Evolutionary conservation across 2,797 vertebrate species (phyloP).

Genomic region (Melanotaenia trifasciata): DNA sequence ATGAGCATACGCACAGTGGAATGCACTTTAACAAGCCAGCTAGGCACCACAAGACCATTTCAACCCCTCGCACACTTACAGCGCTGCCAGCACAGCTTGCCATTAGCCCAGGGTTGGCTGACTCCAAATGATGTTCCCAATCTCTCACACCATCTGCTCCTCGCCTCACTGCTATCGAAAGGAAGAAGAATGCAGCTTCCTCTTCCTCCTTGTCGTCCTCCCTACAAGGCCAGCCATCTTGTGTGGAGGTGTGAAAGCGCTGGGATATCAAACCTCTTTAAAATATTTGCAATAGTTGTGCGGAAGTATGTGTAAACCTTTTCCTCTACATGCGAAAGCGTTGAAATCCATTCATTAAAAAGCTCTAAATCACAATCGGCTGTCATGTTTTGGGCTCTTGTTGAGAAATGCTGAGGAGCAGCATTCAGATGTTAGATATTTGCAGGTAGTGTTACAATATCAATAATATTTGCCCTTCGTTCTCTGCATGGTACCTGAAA

Average conservation of each 20-base stretch:
- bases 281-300: constrained; percentile 23
- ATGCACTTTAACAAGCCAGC: constrained; percentile 54
- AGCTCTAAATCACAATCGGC: constrained; percentile 6
- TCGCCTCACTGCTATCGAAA: constrained; percentile 54
- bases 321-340: background rate
- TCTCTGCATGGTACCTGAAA: constrained; percentile 45
- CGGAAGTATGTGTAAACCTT: constrained; percentile 1
- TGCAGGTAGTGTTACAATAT: constrained; percentile 38
- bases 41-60: constrained; percentile 59
- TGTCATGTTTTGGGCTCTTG: background rate
- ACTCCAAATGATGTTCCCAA: constrained; percentile 76
- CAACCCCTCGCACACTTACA: constrained; percentile 50
- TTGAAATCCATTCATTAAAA: background rate
- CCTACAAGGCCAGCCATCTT: constrained; percentile 63
- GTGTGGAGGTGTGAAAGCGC: constrained; percentile 72
- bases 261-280: constrained; percentile 38
- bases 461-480: constrained; percentile 51
- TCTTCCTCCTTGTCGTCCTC: constrained; percentile 68
- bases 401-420: background rate
- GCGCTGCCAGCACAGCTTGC: constrained; percentile 74
- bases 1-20: constrained; percentile 25
- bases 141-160: constrained; percentile 78
- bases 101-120: constrained; percentile 71
- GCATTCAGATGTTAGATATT: constrained; percentile 44
- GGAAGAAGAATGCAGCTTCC: constrained; percentile 71